phyloP scores from a whole-genome alignment of 35 echinoderm and acorn worm genomes.

The Apostichopus japonicus region DNA sequence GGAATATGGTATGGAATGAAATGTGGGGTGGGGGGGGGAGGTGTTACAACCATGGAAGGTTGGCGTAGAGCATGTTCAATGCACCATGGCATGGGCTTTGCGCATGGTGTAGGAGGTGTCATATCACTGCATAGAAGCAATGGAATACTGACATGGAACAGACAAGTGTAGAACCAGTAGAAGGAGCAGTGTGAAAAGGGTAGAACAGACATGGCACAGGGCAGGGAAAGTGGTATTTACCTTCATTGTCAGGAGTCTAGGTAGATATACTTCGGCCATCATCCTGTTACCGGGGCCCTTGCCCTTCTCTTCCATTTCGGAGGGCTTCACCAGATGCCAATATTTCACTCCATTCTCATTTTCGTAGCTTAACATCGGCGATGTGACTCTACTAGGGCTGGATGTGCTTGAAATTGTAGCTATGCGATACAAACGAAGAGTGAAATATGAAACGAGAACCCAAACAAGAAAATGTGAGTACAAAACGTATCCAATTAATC shows the following conservation, averaged over 20 bases:
- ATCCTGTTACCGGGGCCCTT: constrained; percentile 79
- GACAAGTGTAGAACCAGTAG: too few relatives aligned
- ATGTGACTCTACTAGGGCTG: constrained; percentile 72
- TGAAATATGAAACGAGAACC: background rate
- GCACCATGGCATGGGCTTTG: too few relatives aligned
- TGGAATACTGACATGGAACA: too few relatives aligned
- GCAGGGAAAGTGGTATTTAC: constrained; percentile 32
- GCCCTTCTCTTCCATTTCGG: constrained; percentile 67
- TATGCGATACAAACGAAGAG: background rate
- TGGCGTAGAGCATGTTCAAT: too few relatives aligned
- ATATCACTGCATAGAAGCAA: too few relatives aligned
- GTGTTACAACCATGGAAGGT: too few relatives aligned
- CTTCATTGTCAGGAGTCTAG: constrained; percentile 91
- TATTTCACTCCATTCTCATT: constrained; percentile 68
- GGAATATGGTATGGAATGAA: too few relatives aligned
- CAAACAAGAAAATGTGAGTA: background rate
- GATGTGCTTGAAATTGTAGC: constrained; percentile 61
- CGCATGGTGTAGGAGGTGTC: too few relatives aligned
- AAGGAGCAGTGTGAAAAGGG: too few relatives aligned
- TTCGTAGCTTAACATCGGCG: constrained; percentile 87
- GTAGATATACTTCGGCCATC: constrained; percentile 96
- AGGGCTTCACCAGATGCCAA: constrained; percentile 95
- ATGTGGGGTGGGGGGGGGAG: too few relatives aligned
- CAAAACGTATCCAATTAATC: too few relatives aligned
- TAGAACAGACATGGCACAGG: too few relatives aligned